phyloP scores from a whole-genome alignment of 1,140 invertebrate genomes.

The Panonychus citri region DNA sequence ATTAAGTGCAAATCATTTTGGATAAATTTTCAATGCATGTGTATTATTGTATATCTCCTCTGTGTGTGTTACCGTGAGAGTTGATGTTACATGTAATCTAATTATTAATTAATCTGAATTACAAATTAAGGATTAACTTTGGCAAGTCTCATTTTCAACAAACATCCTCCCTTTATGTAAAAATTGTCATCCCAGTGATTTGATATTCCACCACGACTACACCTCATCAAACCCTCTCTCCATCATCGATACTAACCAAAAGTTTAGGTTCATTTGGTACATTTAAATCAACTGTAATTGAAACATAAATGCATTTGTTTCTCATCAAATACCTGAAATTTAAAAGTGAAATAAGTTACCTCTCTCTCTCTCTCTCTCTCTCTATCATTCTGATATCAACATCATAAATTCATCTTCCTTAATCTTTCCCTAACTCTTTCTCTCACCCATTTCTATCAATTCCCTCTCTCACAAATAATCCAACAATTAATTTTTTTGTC shows the following conservation, averaged over 20 bases:
- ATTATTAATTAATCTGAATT: too few species aligned
- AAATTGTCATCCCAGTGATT: too few species aligned
- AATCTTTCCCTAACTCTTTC: not conserved
- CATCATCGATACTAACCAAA: not conserved
- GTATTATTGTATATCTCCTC: too few species aligned
- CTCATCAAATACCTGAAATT: not conserved
- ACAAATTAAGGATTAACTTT: too few species aligned
- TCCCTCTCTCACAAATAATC: not conserved
- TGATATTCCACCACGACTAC: not conserved
- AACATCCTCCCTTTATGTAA: too few species aligned
- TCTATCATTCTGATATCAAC: too few species aligned
- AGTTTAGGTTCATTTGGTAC: not conserved
- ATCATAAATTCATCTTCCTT: too few species aligned
- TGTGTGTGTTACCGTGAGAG: too few species aligned
- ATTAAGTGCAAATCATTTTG: too few species aligned
- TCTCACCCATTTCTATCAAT: not conserved
- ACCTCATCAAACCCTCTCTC: not conserved
- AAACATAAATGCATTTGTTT: not conserved
- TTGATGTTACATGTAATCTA: too few species aligned
- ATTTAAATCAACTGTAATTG: not conserved
- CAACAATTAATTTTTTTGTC: not conserved
- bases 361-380: not conserved
- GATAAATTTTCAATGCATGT: too few species aligned
- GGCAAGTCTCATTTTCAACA: too few species aligned
- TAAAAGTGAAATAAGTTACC: not conserved